Evolutionary conservation across 2,113 vertebrate species (phyloP).

Genomic region (Sinocyclocheilus anophthalmus): DNA sequence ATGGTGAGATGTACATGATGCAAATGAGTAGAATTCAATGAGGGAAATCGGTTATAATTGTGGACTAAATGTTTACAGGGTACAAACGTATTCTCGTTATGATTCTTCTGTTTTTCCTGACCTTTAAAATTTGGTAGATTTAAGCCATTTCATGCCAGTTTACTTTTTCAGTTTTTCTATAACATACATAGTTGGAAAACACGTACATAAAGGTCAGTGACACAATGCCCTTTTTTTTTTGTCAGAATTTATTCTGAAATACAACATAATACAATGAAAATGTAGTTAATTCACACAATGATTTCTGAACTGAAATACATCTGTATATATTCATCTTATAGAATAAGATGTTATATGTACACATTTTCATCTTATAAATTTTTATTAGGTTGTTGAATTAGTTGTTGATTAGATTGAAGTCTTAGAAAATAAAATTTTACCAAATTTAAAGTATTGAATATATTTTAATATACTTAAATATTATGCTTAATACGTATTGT

Average conservation of each 20-base stretch:
- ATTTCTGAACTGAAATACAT: background rate
- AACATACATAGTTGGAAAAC: background rate
- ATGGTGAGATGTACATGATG: slow-evolving; percentile 80
- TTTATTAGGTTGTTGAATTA: too few species aligned
- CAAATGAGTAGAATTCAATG: background rate
- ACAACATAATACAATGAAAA: background rate
- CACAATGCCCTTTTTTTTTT: background rate
- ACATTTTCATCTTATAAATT: too few species aligned
- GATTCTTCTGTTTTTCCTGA: background rate
- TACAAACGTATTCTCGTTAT: background rate
- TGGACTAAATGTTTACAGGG: background rate
- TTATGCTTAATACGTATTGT: too few species aligned
- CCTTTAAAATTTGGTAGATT: background rate
- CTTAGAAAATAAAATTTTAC: too few species aligned
- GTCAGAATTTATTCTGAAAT: background rate
- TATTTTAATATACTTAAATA: too few species aligned
- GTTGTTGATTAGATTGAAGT: too few species aligned
- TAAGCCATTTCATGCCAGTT: background rate
- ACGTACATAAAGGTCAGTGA: background rate
- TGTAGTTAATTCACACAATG: background rate
- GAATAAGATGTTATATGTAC: too few species aligned
- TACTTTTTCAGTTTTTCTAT: background rate
- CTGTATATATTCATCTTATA: too few species aligned
- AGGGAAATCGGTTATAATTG: background rate
- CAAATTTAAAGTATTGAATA: too few species aligned